These are phyloP conservation scores for Dynastes hyllus DNA, from an alignment of 2,888 invertebrate genomes.

Conservation along the genomic window DNA sequence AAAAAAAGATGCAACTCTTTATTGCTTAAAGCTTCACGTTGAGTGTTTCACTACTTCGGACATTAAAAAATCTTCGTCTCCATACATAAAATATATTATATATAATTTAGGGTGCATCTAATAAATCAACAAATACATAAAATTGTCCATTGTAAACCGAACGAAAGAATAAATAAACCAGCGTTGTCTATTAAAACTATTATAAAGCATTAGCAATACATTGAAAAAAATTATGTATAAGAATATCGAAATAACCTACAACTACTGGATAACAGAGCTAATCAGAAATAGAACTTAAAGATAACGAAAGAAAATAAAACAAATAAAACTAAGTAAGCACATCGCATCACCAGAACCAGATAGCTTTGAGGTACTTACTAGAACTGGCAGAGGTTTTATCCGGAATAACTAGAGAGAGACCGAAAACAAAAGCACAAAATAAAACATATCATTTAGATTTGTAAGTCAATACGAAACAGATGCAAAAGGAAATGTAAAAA, in stretches of 20 bases:
- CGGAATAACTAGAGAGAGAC: conserved; percentile 91
- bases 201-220: conserved; percentile 15
- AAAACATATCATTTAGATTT: conserved; percentile 34
- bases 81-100: too few species aligned
- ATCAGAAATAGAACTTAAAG: conserved; percentile 25
- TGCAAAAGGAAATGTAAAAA: conserved; percentile 24
- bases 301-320: conserved; percentile 34
- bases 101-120: neutral
- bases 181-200: neutral
- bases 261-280: conserved; percentile 15
- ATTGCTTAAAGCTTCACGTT: too few species aligned
- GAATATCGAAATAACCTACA: conserved; percentile 5
- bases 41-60: too few species aligned
- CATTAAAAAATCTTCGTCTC: too few species aligned
- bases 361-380: conserved; percentile 86
- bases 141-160: conserved; percentile 6
- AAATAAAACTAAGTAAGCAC: conserved; percentile 61
- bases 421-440: conserved; percentile 69
- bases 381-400: conserved; percentile 98
- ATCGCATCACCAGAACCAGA: conserved; percentile 68
- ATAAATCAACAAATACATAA: neutral
- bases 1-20: too few species aligned
- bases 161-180: neutral
- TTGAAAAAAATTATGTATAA: neutral
- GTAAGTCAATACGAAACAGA: conserved; percentile 18